Base-by-base conservation (phyloP, 2,113 vertebrate species). In the Clarias macrocephalus region DNA sequence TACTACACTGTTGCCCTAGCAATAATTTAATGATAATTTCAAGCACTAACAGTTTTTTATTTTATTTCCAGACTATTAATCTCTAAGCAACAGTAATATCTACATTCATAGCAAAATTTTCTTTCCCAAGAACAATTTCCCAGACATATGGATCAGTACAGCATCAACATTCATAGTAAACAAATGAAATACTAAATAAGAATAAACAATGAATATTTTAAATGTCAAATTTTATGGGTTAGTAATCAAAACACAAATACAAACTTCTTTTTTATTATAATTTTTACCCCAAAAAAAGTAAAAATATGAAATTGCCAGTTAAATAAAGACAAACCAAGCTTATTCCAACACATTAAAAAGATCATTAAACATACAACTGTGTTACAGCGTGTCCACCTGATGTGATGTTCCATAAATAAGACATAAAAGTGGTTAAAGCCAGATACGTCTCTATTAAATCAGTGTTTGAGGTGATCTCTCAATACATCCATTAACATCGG, bases 321-420 rank as follows among this genome's bases (percentile, higher is more conserved):
- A 93, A 91, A 90, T 88, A 88, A 89, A 87, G 85, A 68, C 65
- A 87, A 92, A 85, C 84, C 62, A 89, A 93, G 87, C 89, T 92
- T 90, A 93, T 92, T 91, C 82, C 82, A 13, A 92, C 91, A 92
- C 93, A 92, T 94, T 93, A 95, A 93, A 95, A 94, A 93, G 89
- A 91, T 80, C 88, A 93, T 89, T 92, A 95, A 48, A 95, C 95
- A 95, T 94, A 95, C 95, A 94, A 93, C 93, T 92, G 93, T 85
- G 87, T 90, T 93, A 93, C 85, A 80, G 80, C 83, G 88, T 66
- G 76, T 87, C n/a, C 88, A 70, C 18, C 52, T 90, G 87, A 80
- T 37, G 21, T 87, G 33, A 90, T 84, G 9, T 33, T 88, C 89
- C 82, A 92, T 88, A 87, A 90, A 86, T 88, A 89, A 76, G 91